Percentiles rank a stretch among this genome's conserved stretches.
phyloP scores from a whole-genome alignment of 2,113 vertebrate genomes.

The Stictonetta naevosa region DNA sequence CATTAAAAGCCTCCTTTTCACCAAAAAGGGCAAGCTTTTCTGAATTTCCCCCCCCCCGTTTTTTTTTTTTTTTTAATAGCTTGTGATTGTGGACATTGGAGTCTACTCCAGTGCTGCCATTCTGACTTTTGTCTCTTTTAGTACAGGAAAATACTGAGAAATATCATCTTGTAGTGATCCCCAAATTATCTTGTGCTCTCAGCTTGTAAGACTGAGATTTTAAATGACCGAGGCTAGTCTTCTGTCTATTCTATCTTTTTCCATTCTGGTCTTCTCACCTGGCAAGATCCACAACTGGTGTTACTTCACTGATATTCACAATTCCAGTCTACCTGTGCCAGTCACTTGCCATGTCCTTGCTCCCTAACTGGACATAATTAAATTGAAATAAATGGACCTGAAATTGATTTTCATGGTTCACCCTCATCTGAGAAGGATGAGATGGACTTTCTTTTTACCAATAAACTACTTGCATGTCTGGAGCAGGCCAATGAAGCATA shows the following conservation, averaged over 20 bases:
- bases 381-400: background rate
- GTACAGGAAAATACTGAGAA: background rate
- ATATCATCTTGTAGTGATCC: background rate
- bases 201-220: background rate
- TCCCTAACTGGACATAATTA: background rate
- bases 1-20: background rate
- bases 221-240: background rate
- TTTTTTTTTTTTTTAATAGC: background rate
- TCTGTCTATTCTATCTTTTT: too few species aligned
- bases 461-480: background rate
- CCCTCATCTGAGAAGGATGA: background rate
- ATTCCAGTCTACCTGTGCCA: background rate
- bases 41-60: too few species aligned
- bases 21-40: background rate
- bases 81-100: background rate
- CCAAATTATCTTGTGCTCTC: background rate
- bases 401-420: background rate
- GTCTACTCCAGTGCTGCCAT: background rate
- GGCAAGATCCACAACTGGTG: background rate
- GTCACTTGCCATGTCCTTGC: background rate
- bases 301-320: background rate
- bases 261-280: background rate
- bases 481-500: background rate
- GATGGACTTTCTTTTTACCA: background rate
- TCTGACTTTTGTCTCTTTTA: background rate